A percentile compares a stretch with the other conserved stretches of the same genome.
phyloP scores from a whole-genome alignment of 2,888 invertebrate species.

The Andrena bucephala region DNA sequence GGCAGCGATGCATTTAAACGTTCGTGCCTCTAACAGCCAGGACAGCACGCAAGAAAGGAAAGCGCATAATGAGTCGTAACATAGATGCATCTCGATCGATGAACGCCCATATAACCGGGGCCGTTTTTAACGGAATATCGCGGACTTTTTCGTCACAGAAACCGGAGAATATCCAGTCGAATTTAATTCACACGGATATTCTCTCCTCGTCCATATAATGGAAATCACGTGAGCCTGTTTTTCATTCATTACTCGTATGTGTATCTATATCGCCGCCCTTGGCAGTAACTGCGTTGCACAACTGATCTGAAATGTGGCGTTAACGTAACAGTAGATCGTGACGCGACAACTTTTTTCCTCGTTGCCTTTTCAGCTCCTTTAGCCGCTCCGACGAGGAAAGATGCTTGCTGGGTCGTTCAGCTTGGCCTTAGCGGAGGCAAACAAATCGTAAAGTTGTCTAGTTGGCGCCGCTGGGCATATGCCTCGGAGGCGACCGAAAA shows the following conservation, averaged over 20 bases:
- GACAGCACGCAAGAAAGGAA: constrained; percentile 1
- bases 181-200: too few relatives aligned
- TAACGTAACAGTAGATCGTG: background rate
- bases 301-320: constrained; percentile 2
- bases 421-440: too few relatives aligned
- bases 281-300: constrained; percentile 2
- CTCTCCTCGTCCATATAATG: background rate
- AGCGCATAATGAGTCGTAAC: background rate
- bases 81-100: background rate
- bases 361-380: background rate
- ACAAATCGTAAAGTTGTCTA: too few relatives aligned
- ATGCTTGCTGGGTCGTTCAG: too few relatives aligned
- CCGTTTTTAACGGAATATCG: too few relatives aligned
- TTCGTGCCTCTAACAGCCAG: background rate
- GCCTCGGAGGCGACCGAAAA: too few relatives aligned
- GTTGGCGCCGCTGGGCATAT: too few relatives aligned
- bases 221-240: background rate
- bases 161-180: too few relatives aligned
- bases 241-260: background rate
- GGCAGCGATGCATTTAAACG: background rate
- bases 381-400: background rate
- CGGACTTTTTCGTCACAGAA: too few relatives aligned
- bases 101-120: background rate
- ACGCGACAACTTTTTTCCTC: background rate
- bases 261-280: background rate